Evolutionary conservation across 2,113 vertebrate genomes (phyloP).

Genomic region (Motacilla alba): DNA sequence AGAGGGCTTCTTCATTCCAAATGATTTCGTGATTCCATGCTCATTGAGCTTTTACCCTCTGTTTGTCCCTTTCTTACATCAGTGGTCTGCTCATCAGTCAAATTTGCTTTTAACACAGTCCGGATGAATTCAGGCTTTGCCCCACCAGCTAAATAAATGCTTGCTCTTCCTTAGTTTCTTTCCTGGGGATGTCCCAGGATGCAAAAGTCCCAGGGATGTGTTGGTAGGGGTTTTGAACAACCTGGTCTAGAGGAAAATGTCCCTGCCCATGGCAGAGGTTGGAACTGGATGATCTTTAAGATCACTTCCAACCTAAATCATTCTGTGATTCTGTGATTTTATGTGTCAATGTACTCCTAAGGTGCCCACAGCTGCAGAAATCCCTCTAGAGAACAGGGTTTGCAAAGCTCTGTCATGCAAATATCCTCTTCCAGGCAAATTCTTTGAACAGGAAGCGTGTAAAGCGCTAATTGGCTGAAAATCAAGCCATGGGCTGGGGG

Average conservation of each 20-base stretch:
- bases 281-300: neutral
- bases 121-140: neutral
- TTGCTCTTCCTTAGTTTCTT: neutral
- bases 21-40: neutral
- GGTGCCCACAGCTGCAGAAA: neutral
- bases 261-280: neutral
- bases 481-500: neutral
- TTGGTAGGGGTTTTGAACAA: neutral
- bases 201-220: neutral
- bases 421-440: neutral
- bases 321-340: neutral
- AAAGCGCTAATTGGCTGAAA: neutral
- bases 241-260: neutral
- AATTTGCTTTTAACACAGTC: neutral
- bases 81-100: neutral
- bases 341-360: neutral
- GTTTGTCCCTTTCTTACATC: neutral
- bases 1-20: neutral
- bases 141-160: neutral
- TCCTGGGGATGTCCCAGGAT: neutral
- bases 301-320: neutral
- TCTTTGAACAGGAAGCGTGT: neutral
- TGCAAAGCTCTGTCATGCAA: neutral
- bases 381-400: neutral
- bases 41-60: neutral